Evolutionary conservation across 2,797 vertebrate species (phyloP).

Genomic region (Anabas testudineus): DNA sequence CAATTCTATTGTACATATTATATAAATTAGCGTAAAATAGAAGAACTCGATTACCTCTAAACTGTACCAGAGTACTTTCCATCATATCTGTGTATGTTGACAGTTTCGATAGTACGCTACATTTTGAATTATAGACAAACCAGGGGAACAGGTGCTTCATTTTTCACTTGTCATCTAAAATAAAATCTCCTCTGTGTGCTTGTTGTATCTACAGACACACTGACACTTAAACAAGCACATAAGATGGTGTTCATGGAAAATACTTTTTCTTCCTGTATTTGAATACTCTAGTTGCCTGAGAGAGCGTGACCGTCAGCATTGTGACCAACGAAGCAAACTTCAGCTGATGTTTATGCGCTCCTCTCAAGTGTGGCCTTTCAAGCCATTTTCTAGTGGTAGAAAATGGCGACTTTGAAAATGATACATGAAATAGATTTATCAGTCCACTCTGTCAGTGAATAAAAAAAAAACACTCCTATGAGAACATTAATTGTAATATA

Average conservation of each 20-base stretch:
- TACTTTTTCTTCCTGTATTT: not conserved
- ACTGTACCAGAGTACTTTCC: not conserved
- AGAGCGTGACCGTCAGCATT: not conserved
- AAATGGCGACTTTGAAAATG: not conserved
- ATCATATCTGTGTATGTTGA: not conserved
- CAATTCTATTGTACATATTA: not conserved
- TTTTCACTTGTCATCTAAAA: not conserved
- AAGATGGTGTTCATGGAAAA: not conserved
- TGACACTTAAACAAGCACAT: not conserved
- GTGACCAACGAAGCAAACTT: not conserved
- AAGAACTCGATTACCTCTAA: not conserved
- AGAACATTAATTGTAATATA: not conserved
- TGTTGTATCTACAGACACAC: not conserved
- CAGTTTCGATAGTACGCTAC: not conserved
- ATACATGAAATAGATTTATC: too few species aligned
- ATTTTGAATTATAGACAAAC: not conserved
- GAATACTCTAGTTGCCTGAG: too few species aligned
- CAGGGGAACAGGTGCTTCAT: not conserved
- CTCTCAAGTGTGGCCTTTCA: not conserved
- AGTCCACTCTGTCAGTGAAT: not conserved
- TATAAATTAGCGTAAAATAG: not conserved
- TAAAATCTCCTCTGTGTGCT: not conserved
- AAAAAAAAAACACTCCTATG: not conserved
- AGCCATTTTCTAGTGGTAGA: not conserved
- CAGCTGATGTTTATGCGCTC: not conserved